A percentile compares a stretch with the other conserved stretches of the same genome.
phyloP scores from a whole-genome alignment of 2,113 vertebrate species.

The Bambusicola thoracicus region DNA sequence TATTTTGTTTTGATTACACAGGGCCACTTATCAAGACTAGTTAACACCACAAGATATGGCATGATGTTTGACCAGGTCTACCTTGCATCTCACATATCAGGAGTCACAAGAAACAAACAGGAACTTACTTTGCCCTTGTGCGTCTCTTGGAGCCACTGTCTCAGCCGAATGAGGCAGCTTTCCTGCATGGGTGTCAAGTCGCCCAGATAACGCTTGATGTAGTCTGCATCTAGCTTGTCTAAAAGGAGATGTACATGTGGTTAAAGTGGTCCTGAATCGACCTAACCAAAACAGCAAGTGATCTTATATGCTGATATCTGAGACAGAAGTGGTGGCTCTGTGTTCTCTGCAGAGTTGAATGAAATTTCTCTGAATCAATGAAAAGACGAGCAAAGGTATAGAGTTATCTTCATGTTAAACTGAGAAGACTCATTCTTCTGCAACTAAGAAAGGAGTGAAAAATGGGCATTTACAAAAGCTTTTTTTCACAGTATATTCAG shows the following conservation, averaged over 20 bases:
- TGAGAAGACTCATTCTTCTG: neutral
- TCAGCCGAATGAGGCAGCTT: slow-evolving; percentile 94
- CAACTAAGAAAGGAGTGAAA: neutral
- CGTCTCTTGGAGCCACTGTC: slow-evolving; percentile 94
- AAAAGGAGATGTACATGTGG: neutral
- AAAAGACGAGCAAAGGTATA: neutral
- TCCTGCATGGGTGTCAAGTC: slow-evolving; percentile 95
- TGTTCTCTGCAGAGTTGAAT: fast-evolving
- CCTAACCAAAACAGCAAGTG: neutral
- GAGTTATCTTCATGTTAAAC: neutral
- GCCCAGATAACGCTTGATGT: slow-evolving; percentile 94
- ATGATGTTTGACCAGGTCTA: neutral
- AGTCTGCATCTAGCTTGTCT: slow-evolving; percentile 97
- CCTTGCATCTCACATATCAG: neutral
- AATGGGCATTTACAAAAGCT: neutral
- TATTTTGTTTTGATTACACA: neutral
- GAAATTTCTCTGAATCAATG: neutral
- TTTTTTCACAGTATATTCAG: neutral
- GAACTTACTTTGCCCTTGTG: slow-evolving; percentile 94
- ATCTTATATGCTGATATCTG: neutral
- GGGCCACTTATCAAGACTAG: neutral
- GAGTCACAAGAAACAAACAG: neutral
- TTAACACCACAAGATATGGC: neutral
- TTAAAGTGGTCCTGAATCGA: neutral
- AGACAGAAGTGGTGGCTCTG: neutral